Evolutionary conservation across 2,888 invertebrate genomes (phyloP).

Genomic region (Caenorhabditis sp.): DNA sequence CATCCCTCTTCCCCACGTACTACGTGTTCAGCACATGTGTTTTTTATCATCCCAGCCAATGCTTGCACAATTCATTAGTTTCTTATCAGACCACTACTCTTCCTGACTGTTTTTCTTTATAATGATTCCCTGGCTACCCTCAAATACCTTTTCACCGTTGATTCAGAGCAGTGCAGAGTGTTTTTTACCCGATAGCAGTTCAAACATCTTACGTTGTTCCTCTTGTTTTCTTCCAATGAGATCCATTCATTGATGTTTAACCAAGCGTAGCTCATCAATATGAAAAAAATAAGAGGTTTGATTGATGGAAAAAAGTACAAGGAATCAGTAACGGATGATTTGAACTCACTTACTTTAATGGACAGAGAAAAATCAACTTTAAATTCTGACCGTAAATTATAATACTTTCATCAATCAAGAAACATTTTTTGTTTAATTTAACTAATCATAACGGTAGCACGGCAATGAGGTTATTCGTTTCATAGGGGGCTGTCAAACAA

Average conservation of each 20-base stretch:
- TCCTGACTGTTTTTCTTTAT: constrained; percentile 1
- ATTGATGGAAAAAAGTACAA: background rate
- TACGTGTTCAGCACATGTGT: constrained; percentile 34
- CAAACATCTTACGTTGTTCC: constrained; percentile 50
- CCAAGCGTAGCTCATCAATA: constrained; percentile 45
- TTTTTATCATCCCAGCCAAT: constrained; percentile 5
- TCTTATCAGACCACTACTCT: constrained; percentile 38
- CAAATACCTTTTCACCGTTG: constrained; percentile 32
- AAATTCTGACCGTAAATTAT: no score
- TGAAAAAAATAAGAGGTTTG: background rate
- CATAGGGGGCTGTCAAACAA: constrained; percentile 14
- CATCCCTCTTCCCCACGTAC: no score
- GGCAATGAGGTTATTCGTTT: constrained; percentile 18
- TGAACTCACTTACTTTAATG: no score
- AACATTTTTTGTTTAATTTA: no score
- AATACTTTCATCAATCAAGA: no score
- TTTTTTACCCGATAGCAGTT: constrained; percentile 25
- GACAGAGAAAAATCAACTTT: no score
- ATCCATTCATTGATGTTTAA: constrained; percentile 53
- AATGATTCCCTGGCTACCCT: no score
- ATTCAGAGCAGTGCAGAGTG: constrained; percentile 5
- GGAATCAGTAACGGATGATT: background rate
- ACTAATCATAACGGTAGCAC: no score
- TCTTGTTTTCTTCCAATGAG: constrained; percentile 37
- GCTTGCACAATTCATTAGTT: constrained; percentile 39